Evolutionary conservation across 1,140 invertebrate species (phyloP).

Genomic region (Dendroctonus ponderosae): DNA sequence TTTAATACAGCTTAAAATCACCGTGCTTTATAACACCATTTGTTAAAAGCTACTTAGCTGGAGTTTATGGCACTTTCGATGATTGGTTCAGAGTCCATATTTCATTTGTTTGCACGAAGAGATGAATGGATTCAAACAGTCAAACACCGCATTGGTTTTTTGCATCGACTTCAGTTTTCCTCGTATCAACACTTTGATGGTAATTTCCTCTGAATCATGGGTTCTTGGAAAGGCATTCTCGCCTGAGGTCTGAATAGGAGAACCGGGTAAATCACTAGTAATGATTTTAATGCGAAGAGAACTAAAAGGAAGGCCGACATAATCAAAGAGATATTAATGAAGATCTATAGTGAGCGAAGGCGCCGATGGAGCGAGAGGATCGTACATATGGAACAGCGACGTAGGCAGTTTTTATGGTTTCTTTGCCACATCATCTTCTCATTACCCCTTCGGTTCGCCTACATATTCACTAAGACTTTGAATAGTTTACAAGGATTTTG

Average conservation of each 20-base stretch:
- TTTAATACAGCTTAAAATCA: slow-evolving; percentile 28
- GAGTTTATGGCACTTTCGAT: too few species aligned
- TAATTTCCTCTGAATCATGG: slow-evolving; percentile 5
- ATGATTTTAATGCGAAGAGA: slow-evolving; percentile 33
- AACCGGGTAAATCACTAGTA: slow-evolving; percentile 36
- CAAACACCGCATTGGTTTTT: too few species aligned
- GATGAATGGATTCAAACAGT: too few species aligned
- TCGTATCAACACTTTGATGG: not conserved
- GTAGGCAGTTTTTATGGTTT: slow-evolving; percentile 10
- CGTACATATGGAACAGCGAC: slow-evolving; percentile 16
- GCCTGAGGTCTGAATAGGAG: slow-evolving; percentile 23
- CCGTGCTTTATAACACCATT: slow-evolving; percentile 7
- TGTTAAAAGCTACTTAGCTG: slow-evolving; percentile 20
- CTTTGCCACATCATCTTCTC: too few species aligned
- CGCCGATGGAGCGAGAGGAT: slow-evolving; percentile 15
- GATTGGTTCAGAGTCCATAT: too few species aligned
- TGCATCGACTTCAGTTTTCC: too few species aligned
- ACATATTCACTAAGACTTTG: too few species aligned
- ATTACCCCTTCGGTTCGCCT: too few species aligned
- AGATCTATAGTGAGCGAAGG: slow-evolving; percentile 26
- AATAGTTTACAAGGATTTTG: too few species aligned
- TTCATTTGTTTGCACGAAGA: too few species aligned
- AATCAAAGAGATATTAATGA: slow-evolving; percentile 32
- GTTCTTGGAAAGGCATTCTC: slow-evolving; percentile 13
- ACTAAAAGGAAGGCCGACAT: slow-evolving; percentile 23